Evolutionary conservation across 2,888 invertebrate genomes (phyloP).

Genomic region (Andrena haemorrhoa): DNA sequence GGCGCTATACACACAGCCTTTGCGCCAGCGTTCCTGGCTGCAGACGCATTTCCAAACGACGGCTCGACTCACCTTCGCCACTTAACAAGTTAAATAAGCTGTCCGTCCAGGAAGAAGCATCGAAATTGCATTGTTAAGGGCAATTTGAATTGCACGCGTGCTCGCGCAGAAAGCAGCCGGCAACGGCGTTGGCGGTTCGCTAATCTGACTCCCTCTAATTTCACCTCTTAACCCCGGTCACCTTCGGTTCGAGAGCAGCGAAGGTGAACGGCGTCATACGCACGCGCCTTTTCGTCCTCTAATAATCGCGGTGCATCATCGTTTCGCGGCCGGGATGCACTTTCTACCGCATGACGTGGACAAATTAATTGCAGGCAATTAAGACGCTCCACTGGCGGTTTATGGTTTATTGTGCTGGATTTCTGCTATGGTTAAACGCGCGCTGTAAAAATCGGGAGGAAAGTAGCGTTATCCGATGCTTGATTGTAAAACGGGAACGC

Average conservation of each 20-base stretch:
- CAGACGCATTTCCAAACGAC: too few species aligned
- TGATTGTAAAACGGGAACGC: slow-evolving; percentile 33
- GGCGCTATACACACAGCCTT: background rate
- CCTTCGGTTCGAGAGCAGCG: slow-evolving; percentile 33
- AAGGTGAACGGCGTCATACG: slow-evolving; percentile 59
- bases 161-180: slow-evolving; percentile 3
- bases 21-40: too few species aligned
- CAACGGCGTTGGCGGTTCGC: slow-evolving; percentile 1
- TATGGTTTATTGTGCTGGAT: slow-evolving; percentile 50
- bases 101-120: too few species aligned
- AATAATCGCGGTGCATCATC: slow-evolving; percentile 37
- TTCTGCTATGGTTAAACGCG: slow-evolving; percentile 19
- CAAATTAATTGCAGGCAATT: slow-evolving; percentile 59
- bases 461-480: slow-evolving; percentile 50
- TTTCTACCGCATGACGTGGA: slow-evolving; percentile 61
- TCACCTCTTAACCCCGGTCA: slow-evolving; percentile 71
- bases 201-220: slow-evolving; percentile 60
- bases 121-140: background rate
- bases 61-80: too few species aligned
- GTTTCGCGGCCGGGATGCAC: slow-evolving; percentile 28
- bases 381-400: slow-evolving; percentile 45
- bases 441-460: slow-evolving; percentile 30
- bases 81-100: background rate
- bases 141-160: slow-evolving; percentile 1
- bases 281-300: slow-evolving; percentile 50